Percentiles rank a stretch among this genome's conserved stretches.
Conservation (phyloP, 2,888 invertebrate species). For the Clivina fossor region DNA sequence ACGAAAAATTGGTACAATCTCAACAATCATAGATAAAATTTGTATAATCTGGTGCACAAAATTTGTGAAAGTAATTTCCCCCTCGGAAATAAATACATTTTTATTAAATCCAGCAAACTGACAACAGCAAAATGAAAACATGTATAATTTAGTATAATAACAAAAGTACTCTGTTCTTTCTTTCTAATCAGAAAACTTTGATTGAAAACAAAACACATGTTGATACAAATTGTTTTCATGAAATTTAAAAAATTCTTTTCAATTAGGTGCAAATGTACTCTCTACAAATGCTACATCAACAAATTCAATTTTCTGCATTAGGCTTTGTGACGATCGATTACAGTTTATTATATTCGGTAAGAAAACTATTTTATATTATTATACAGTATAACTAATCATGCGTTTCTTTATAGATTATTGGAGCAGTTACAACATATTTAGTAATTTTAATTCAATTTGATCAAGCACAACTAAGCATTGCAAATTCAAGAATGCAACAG, state of each 20-base stretch:
- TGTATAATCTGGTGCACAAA: too few relatives aligned
- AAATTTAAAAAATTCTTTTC: conserved; percentile 5
- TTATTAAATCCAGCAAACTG: too few relatives aligned
- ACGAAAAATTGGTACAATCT: too few relatives aligned
- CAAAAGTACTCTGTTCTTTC: too few relatives aligned
- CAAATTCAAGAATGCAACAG: conserved; percentile 16
- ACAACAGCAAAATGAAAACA: too few relatives aligned
- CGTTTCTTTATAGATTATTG: conserved; percentile 49
- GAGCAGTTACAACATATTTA: conserved; percentile 53
- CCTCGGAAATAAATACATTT: too few relatives aligned
- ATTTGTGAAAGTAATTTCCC: too few relatives aligned
- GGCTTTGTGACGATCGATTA: conserved; percentile 56
- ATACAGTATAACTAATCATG: conserved; percentile 4
- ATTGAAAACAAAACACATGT: too few relatives aligned
- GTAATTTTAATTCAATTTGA: conserved; percentile 55
- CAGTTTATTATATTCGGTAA: conserved; percentile 54
- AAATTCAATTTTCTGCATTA: conserved; percentile 53
- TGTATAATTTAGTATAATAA: too few relatives aligned
- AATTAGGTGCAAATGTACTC: conserved; percentile 55
- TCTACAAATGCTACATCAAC: conserved; percentile 55
- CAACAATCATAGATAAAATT: too few relatives aligned
- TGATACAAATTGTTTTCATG: too few relatives aligned
- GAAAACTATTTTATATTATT: conserved; percentile 27
- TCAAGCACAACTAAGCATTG: conserved; percentile 35
- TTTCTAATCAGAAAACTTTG: too few relatives aligned